These are phyloP conservation scores for Drosophila suzukii DNA, from an alignment of 1,140 invertebrate genomes.

Conservation along the genomic window DNA sequence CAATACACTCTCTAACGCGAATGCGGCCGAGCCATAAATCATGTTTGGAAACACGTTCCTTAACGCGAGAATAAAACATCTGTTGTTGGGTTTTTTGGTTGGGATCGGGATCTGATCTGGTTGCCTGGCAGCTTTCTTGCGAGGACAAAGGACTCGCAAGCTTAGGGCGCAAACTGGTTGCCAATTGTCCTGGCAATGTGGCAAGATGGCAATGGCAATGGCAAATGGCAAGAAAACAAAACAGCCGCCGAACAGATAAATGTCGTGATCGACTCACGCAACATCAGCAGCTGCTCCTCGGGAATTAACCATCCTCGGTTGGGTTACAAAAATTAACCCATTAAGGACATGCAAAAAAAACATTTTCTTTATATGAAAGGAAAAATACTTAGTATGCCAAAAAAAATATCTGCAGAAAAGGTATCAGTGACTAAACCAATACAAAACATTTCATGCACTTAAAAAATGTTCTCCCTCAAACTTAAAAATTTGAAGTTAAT, in stretches of 20 bases:
- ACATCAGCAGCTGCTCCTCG: conserved; percentile 42
- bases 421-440: too few relatives aligned
- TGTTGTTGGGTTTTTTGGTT: conserved; percentile 48
- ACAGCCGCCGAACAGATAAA: conserved; percentile 59
- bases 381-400: background rate
- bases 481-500: too few relatives aligned
- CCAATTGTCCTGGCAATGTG: conserved; percentile 53
- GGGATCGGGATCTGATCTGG: conserved; percentile 36
- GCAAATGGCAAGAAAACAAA: conserved; percentile 40
- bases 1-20: conserved; percentile 40
- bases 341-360: background rate
- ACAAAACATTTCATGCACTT: too few relatives aligned
- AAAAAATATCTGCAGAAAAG: background rate
- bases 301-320: conserved; percentile 28
- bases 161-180: conserved; percentile 79
- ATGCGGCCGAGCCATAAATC: conserved; percentile 69
- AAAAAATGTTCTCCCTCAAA: too few relatives aligned
- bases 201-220: conserved; percentile 10
- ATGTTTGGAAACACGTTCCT: conserved; percentile 77
- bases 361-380: background rate
- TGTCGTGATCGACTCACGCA: conserved; percentile 49
- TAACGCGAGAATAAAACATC: conserved; percentile 59
- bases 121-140: conserved; percentile 63
- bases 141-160: conserved; percentile 73
- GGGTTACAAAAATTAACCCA: conserved; percentile 40